Conservation (phyloP, 2,888 invertebrate species). For the Lagria hirta region DNA sequence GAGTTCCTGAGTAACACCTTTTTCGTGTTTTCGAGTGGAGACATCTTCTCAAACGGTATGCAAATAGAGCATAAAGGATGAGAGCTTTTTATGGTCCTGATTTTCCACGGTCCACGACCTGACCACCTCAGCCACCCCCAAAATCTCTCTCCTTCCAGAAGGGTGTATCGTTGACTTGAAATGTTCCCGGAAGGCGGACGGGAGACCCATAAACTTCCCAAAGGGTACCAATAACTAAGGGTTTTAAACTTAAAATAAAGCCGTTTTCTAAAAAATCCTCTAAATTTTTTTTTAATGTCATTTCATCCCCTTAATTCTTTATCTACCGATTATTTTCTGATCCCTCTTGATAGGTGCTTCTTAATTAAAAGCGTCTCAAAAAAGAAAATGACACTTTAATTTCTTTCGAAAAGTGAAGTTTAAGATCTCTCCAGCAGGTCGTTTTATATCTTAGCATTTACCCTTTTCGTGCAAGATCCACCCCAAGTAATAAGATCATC, state of each 20-base stretch:
- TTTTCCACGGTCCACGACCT: constrained; percentile 24
- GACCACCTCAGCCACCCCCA: too few species aligned
- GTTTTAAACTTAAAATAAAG: too few species aligned
- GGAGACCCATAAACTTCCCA: too few species aligned
- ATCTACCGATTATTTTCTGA: constrained; percentile 27
- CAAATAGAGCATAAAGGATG: constrained; percentile 51
- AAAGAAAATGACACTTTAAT: constrained; percentile 48
- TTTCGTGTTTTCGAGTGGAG: constrained; percentile 53
- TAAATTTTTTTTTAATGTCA: too few species aligned
- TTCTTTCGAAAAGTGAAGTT: constrained; percentile 42
- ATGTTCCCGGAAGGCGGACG: too few species aligned
- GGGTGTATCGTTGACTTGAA: too few species aligned
- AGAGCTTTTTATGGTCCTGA: too few species aligned
- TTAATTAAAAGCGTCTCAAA: constrained; percentile 40
- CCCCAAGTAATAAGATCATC: constrained; percentile 46
- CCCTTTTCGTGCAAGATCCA: constrained; percentile 30
- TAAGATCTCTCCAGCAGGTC: constrained; percentile 44
- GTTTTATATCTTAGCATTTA: constrained; percentile 47
- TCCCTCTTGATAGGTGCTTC: constrained; percentile 38
- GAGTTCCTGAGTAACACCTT: constrained; percentile 53
- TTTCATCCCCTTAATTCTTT: too few species aligned
- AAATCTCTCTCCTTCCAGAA: too few species aligned
- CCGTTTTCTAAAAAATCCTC: too few species aligned
- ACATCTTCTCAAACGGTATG: constrained; percentile 52
- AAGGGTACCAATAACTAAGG: too few species aligned